Conservation (phyloP, 1,140 invertebrate species). For the Venustaconcha ellipsiformis region DNA sequence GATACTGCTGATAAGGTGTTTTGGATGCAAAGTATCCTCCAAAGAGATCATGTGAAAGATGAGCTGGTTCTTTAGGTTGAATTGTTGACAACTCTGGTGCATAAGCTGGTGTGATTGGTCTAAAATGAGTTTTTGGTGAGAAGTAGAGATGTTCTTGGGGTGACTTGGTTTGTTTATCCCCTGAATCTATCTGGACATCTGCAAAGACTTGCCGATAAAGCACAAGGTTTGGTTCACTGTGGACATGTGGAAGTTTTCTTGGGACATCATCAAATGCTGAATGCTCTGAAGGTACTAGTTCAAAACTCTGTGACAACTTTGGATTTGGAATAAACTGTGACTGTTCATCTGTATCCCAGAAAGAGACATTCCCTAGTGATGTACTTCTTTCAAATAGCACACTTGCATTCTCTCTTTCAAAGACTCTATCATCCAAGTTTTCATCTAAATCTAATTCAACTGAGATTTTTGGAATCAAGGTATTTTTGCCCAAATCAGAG, state of each 20-base stretch:
- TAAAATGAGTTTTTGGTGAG: slow-evolving; percentile 56
- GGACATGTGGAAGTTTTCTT: slow-evolving; percentile 46
- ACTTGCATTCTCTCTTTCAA: slow-evolving; percentile 10
- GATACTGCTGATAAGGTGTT: slow-evolving; percentile 50
- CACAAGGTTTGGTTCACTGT: slow-evolving; percentile 48
- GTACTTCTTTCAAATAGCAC: slow-evolving; percentile 36
- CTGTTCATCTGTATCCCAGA: slow-evolving; percentile 28
- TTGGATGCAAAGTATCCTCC: slow-evolving; percentile 40
- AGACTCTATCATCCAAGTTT: slow-evolving; percentile 24
- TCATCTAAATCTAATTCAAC: slow-evolving; percentile 40
- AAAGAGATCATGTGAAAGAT: slow-evolving; percentile 38
- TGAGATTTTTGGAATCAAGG: slow-evolving; percentile 43
- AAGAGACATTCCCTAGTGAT: slow-evolving; percentile 37
- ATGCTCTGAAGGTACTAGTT: slow-evolving; percentile 49
- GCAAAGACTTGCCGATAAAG: slow-evolving; percentile 20
- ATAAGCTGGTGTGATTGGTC: slow-evolving; percentile 49
- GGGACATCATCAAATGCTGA: slow-evolving; percentile 57
- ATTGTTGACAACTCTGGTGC: slow-evolving; percentile 22
- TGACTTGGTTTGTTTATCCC: slow-evolving; percentile 10
- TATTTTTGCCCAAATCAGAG: slow-evolving; percentile 26
- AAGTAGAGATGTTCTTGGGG: slow-evolving; percentile 49
- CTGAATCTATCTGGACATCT: slow-evolving; percentile 4
- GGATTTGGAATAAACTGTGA: slow-evolving; percentile 11
- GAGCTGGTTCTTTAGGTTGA: slow-evolving; percentile 4
- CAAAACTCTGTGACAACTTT: slow-evolving; percentile 46